These are phyloP conservation scores for Todiramphus saurophagus DNA, from an alignment of 2,113 vertebrate species.

Conservation along the genomic window DNA sequence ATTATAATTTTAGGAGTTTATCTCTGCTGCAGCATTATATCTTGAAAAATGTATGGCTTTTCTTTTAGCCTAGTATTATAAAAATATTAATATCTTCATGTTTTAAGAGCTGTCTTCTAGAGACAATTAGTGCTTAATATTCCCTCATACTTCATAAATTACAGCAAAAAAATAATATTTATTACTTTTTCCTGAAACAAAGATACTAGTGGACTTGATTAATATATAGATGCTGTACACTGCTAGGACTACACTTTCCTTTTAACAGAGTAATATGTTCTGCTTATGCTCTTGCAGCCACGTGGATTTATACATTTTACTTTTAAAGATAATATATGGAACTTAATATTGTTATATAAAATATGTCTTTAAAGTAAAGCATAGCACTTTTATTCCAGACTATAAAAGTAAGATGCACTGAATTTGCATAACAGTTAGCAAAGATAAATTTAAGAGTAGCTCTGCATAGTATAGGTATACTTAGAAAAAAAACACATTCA, in stretches of 20 bases:
- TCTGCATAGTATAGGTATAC: neutral
- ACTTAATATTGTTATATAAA: constrained; percentile 46
- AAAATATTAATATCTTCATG: neutral
- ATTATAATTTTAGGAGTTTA: constrained; percentile 10
- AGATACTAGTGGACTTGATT: constrained; percentile 29
- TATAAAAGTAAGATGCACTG: neutral
- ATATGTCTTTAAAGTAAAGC: constrained; percentile 26
- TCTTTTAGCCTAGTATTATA: neutral
- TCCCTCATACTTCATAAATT: neutral
- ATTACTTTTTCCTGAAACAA: constrained; percentile 19
- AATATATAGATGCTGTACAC: neutral
- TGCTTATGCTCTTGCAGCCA: constrained; percentile 14
- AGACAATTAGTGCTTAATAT: constrained; percentile 11
- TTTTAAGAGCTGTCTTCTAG: constrained; percentile 10
- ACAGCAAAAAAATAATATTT: neutral
- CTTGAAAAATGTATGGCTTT: neutral
- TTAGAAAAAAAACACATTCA: neutral
- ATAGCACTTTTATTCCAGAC: neutral
- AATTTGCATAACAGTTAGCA: constrained; percentile 48
- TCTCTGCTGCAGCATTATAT: neutral
- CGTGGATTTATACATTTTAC: neutral
- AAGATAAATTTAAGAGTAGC: constrained; percentile 14
- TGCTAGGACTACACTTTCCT: neutral
- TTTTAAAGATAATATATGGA: constrained; percentile 48
- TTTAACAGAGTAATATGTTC: constrained; percentile 31